These are phyloP conservation scores for Brachycybe producta DNA, from an alignment of 2,888 invertebrate genomes.

Conservation along the genomic window DNA sequence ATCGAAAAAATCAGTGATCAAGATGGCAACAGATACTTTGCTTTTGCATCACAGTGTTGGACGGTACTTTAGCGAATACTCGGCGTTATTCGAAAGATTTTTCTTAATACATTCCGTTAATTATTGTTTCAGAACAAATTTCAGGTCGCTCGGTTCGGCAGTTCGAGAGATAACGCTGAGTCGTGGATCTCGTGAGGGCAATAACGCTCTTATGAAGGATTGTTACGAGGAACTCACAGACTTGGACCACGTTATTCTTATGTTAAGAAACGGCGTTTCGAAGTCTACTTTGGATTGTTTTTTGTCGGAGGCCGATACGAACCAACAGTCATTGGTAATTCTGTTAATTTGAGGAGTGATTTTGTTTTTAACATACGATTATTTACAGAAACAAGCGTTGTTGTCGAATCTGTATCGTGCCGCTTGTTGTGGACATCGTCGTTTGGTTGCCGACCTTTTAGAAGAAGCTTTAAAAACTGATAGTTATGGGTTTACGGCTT, in stretches of 20 bases:
- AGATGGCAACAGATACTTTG: constrained; percentile 24
- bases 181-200: constrained; percentile 40
- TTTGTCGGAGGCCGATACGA: constrained; percentile 9
- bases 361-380: not conserved
- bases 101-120: constrained; percentile 13
- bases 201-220: constrained; percentile 37
- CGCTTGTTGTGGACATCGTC: constrained; percentile 35
- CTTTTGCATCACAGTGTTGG: constrained; percentile 29
- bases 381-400: constrained; percentile 19
- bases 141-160: constrained; percentile 31
- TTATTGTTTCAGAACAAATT: constrained; percentile 26
- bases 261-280: constrained; percentile 18
- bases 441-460: constrained; percentile 34
- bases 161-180: constrained; percentile 35
- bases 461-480: constrained; percentile 30
- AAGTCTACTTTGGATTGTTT: constrained; percentile 17
- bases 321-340: constrained; percentile 17
- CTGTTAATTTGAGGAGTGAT: not conserved
- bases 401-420: constrained; percentile 29
- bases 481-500: constrained; percentile 33
- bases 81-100: not conserved
- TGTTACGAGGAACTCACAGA: constrained; percentile 16
- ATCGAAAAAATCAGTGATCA: constrained; percentile 19
- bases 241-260: constrained; percentile 17
- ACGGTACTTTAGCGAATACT: constrained; percentile 24